Evolutionary conservation across 2,113 vertebrate species (phyloP).

Genomic region (Percopsis transmontana): DNA sequence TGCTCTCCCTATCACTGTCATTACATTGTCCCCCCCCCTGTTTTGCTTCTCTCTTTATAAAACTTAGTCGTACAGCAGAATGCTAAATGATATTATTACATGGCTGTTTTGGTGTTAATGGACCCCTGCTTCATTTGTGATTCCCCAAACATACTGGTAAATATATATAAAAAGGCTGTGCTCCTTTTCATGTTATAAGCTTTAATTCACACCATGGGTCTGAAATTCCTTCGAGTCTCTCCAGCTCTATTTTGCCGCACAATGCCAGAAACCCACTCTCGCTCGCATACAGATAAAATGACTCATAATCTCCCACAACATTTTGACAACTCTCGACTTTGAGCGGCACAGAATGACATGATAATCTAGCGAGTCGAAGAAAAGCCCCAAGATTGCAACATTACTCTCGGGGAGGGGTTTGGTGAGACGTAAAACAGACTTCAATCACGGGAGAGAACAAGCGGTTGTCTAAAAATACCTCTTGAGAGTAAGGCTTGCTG

Average conservation of each 20-base stretch:
- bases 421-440: constrained; percentile 60
- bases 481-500: constrained; percentile 43
- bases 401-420: constrained; percentile 35
- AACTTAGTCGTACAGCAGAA: no score
- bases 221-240: constrained; percentile 21
- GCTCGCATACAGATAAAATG: constrained; percentile 20
- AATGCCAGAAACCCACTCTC: constrained; percentile 4
- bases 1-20: constrained; percentile 28
- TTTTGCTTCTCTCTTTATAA: not conserved
- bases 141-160: not conserved
- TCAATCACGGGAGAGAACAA: constrained; percentile 65
- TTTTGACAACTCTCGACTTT: constrained; percentile 27
- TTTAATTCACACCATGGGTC: not conserved
- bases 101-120: not conserved
- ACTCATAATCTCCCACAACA: constrained; percentile 42
- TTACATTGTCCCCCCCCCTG: not conserved
- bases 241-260: constrained; percentile 4
- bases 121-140: not conserved
- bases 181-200: not conserved
- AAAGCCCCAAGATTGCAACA: constrained; percentile 25
- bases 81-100: not conserved
- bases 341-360: constrained; percentile 18
- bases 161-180: not conserved
- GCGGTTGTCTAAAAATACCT: constrained; percentile 74
- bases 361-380: constrained; percentile 33